phyloP scores from a whole-genome alignment of 2,888 invertebrate genomes.

The Zygothrica quintamaculata region DNA sequence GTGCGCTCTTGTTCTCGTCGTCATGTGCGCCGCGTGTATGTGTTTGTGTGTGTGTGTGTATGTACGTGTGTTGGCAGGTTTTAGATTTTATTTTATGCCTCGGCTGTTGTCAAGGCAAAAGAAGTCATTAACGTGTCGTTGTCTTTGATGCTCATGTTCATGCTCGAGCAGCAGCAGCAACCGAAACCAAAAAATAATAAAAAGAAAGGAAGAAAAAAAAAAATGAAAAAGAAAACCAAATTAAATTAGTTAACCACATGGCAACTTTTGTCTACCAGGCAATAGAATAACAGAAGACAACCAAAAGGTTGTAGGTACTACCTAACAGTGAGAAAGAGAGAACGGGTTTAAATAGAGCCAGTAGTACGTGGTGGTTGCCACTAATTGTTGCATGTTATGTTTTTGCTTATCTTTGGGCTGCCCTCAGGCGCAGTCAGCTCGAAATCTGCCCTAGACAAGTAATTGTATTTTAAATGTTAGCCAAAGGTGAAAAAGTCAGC shows the following conservation, averaged over 20 bases:
- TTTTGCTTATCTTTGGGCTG: conserved; percentile 69
- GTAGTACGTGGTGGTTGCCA: conserved; percentile 45
- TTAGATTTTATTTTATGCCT: conserved; percentile 74
- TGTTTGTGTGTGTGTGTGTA: conserved; percentile 31
- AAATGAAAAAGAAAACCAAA: conserved; percentile 62
- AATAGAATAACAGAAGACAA: conserved; percentile 30
- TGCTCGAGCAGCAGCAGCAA: conserved; percentile 29
- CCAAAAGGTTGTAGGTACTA: no score
- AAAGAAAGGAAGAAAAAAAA: conserved; percentile 18
- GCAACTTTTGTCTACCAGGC: conserved; percentile 69
- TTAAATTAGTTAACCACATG: conserved; percentile 83
- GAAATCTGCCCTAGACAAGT: conserved; percentile 66
- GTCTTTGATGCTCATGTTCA: conserved; percentile 76
- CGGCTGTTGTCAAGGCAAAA: conserved; percentile 68
- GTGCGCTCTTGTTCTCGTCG: conserved; percentile 13
- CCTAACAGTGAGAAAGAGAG: conserved; percentile 9
- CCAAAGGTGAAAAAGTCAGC: conserved; percentile 59
- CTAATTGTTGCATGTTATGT: conserved; percentile 80
- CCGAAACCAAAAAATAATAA: conserved; percentile 6
- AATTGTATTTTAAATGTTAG: conserved; percentile 82
- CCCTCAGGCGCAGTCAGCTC: conserved; percentile 53
- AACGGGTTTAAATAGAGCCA: neutral
- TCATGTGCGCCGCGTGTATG: conserved; percentile 58
- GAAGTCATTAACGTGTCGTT: conserved; percentile 79
- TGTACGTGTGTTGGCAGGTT: conserved; percentile 57